These are phyloP conservation scores for Ploceus nigricollis DNA, from an alignment of 2,113 vertebrate species.

Conservation along the genomic window DNA sequence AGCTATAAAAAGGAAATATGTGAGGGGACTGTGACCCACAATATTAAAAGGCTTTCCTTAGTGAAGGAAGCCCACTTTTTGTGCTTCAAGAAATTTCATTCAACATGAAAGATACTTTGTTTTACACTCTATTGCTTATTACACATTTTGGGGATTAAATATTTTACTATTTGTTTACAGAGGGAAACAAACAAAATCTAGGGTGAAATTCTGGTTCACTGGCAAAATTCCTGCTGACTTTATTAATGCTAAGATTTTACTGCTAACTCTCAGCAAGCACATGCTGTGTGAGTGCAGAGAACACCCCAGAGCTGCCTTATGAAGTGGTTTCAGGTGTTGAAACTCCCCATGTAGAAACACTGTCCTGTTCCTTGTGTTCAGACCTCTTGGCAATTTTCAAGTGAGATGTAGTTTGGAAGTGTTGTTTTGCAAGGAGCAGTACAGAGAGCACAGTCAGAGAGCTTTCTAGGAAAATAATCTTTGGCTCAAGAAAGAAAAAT, in stretches of 20 bases:
- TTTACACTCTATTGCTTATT: background rate
- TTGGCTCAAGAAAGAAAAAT: slow-evolving; percentile 15
- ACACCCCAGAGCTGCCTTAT: background rate
- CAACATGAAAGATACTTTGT: background rate
- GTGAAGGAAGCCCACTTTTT: background rate
- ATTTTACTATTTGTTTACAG: background rate
- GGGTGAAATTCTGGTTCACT: background rate
- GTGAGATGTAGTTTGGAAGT: background rate
- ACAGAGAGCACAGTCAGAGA: background rate
- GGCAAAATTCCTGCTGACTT: background rate
- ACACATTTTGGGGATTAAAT: background rate
- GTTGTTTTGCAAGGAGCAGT: background rate
- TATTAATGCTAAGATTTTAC: background rate
- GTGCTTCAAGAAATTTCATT: background rate
- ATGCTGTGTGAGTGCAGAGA: background rate
- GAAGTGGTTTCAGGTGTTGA: background rate
- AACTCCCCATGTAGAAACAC: background rate
- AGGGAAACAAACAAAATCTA: background rate
- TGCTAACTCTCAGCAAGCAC: background rate
- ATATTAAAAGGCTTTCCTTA: background rate
- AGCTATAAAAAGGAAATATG: background rate
- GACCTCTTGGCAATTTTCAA: background rate
- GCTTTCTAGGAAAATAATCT: slow-evolving; percentile 53
- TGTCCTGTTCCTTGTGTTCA: background rate
- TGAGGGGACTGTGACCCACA: background rate